phyloP scores from a whole-genome alignment of 2,797 vertebrate genomes.

The Silurus lanzhouensis region DNA sequence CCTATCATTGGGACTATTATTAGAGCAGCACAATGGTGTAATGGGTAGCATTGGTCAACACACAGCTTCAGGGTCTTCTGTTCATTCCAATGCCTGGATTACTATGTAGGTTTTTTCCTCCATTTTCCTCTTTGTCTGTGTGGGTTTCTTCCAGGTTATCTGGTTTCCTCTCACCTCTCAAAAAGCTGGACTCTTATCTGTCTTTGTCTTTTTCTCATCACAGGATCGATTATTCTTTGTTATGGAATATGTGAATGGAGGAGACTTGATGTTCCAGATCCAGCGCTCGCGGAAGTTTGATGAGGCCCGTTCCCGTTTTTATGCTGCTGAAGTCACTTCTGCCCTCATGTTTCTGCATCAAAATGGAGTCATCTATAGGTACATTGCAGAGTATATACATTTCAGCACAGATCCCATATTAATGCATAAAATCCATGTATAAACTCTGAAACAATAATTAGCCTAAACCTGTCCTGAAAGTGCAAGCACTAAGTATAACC shows the following conservation, averaged over 20 bases:
- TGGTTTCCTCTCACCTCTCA: background rate
- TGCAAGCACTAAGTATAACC: background rate
- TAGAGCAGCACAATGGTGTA: background rate
- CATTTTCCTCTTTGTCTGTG: background rate
- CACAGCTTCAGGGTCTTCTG: background rate
- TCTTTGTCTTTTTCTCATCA: conserved; percentile 53
- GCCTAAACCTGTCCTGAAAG: background rate
- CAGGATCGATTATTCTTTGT: conserved; percentile 99
- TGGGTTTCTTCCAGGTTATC: background rate
- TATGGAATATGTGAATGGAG: conserved; percentile 98
- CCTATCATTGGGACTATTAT: background rate
- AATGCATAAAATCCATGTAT: background rate
- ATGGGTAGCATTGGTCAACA: background rate
- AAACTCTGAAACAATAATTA: background rate
- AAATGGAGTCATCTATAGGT: conserved; percentile 98
- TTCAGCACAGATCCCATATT: background rate
- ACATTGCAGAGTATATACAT: conserved; percentile 34
- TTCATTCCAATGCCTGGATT: background rate
- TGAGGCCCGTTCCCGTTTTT: conserved; percentile 94
- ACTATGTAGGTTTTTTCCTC: background rate
- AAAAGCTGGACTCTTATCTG: background rate
- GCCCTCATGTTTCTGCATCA: conserved; percentile 98
- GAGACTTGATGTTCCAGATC: conserved; percentile 99
- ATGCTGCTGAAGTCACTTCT: conserved; percentile 98
- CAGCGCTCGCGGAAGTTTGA: conserved; percentile 97